Conservation (phyloP, 1,140 invertebrate species). For the Drosophila lini region DNA sequence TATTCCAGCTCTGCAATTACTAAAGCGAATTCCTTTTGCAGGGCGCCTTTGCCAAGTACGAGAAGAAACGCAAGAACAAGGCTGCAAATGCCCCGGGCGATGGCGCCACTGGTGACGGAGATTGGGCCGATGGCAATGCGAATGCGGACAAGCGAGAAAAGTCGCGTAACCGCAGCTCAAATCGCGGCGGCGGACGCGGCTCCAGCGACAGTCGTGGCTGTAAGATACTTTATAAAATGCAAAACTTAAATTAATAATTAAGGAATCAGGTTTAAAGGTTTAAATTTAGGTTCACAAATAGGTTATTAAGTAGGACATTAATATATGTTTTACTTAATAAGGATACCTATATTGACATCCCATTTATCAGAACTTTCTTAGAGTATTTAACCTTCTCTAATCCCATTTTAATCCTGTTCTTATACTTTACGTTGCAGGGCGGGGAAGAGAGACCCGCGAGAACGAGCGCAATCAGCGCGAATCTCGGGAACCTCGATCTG, state of each 20-base stretch:
- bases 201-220: constrained; percentile 84
- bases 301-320: background rate
- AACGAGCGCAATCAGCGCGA: constrained; percentile 82
- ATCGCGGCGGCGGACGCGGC: constrained; percentile 85
- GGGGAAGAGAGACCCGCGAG: constrained; percentile 83
- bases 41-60: constrained; percentile 91
- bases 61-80: constrained; percentile 94
- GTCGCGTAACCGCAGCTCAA: constrained; percentile 81
- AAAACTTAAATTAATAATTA: background rate
- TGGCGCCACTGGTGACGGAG: constrained; percentile 72
- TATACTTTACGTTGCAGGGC: constrained; percentile 50
- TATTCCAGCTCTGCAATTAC: background rate
- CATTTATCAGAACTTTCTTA: background rate
- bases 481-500: constrained; percentile 85
- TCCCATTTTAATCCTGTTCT: background rate
- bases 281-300: too few relatives aligned
- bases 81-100: constrained; percentile 85
- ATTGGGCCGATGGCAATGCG: constrained; percentile 85
- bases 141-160: constrained; percentile 84
- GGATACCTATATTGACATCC: background rate
- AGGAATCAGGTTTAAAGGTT: background rate
- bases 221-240: constrained; percentile 50
- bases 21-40: constrained; percentile 6
- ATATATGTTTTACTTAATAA: background rate
- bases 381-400: background rate